Evolutionary conservation across 2,888 invertebrate genomes (phyloP).

Genomic region (Sclerodermus sp.): DNA sequence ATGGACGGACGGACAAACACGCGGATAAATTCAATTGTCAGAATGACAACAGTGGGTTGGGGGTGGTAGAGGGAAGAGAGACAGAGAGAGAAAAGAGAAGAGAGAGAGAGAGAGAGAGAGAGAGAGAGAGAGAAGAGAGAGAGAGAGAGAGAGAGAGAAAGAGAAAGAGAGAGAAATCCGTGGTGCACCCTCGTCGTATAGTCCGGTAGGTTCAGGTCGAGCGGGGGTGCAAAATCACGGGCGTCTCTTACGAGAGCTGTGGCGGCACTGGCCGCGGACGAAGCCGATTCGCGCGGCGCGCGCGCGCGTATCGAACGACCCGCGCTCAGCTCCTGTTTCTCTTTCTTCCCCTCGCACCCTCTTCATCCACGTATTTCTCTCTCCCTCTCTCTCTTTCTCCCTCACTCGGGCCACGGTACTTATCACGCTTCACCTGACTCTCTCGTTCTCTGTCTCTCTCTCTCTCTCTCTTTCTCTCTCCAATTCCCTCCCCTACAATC

Average conservation of each 20-base stretch:
- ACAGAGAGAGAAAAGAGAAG: neutral
- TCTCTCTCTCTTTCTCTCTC: too few relatives aligned
- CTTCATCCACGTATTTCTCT: neutral
- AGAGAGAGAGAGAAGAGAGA: neutral
- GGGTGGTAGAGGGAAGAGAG: neutral
- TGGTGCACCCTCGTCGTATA: conserved; percentile 32
- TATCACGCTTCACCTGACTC: neutral
- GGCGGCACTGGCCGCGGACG: conserved; percentile 50
- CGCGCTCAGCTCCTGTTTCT: neutral
- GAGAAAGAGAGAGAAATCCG: conserved; percentile 7
- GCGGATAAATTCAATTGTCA: neutral
- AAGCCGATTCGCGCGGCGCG: conserved; percentile 34
- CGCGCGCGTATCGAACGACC: conserved; percentile 31
- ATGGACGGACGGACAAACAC: neutral
- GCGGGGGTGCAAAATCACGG: conserved; percentile 45
- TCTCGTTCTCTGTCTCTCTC: neutral
- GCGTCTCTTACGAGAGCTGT: conserved; percentile 54
- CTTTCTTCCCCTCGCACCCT: neutral
- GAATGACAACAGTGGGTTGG: neutral
- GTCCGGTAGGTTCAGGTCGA: conserved; percentile 16
- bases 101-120: conserved; percentile 1
- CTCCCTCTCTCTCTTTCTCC: neutral
- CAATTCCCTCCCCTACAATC: neutral
- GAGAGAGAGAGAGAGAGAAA: conserved; percentile 1
- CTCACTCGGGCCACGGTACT: neutral